Percentiles rank a stretch among this genome's conserved stretches.
phyloP scores from a whole-genome alignment of 2,113 vertebrate species.

The Paramormyrops kingsleyae region DNA sequence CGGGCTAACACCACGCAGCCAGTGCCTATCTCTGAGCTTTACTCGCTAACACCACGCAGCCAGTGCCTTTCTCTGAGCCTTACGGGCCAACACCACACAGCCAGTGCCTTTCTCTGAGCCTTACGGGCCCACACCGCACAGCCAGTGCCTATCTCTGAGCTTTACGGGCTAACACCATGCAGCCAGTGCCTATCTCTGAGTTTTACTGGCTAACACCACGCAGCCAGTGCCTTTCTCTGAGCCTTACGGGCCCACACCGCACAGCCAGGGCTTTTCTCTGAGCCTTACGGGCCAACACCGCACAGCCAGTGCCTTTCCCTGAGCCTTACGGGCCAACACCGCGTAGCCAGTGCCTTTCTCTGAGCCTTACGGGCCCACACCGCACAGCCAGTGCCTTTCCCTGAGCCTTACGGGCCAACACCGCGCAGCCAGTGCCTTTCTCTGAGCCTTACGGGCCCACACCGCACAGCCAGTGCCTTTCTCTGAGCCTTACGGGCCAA shows the following conservation, averaged over 20 bases:
- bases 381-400: too few species aligned
- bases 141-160: too few species aligned
- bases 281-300: neutral
- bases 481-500: too few species aligned
- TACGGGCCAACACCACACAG: neutral
- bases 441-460: neutral
- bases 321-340: neutral
- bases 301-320: neutral
- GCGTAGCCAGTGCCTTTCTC: neutral
- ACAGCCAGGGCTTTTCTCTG: too few species aligned
- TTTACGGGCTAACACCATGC: neutral
- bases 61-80: neutral
- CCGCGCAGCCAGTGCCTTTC: neutral
- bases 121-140: too few species aligned
- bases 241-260: too few species aligned
- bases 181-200: neutral
- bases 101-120: neutral
- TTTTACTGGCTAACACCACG: neutral
- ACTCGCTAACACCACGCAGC: too few species aligned
- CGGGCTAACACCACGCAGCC: neutral
- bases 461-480: neutral
- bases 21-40: neutral
- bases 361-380: too few species aligned
- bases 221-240: neutral
- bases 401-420: neutral